Conservation (phyloP, 2,888 invertebrate species). For the Clitarchus hookeri region DNA sequence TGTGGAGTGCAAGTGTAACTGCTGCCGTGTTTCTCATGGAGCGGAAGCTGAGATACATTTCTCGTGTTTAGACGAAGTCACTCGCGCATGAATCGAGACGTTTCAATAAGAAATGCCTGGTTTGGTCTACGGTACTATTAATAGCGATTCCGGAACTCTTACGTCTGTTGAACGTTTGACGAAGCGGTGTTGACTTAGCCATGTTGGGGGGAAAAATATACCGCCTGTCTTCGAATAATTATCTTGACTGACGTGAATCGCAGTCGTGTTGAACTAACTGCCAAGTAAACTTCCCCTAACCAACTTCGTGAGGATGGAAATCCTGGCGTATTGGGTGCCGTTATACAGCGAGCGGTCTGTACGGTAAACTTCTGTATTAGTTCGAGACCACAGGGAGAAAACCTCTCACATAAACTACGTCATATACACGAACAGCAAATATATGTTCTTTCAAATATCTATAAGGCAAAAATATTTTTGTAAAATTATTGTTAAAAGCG, state of each 20-base stretch:
- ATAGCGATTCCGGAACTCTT: not conserved
- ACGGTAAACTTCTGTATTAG: too few species aligned
- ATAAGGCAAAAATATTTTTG: too few species aligned
- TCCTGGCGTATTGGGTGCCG: not conserved
- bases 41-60: slow-evolving; percentile 23
- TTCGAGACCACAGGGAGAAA: too few species aligned
- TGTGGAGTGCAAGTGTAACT: too few species aligned
- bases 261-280: not conserved
- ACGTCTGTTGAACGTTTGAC: not conserved
- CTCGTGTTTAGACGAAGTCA: not conserved
- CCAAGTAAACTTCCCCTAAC: not conserved
- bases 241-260: not conserved
- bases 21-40: slow-evolving; percentile 2
- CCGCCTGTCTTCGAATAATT: slow-evolving; percentile 5
- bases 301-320: not conserved
- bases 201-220: not conserved
- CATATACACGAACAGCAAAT: too few species aligned
- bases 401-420: too few species aligned
- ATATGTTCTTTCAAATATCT: too few species aligned
- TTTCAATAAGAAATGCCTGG: not conserved
- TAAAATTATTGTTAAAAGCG: too few species aligned
- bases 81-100: not conserved
- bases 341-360: too few species aligned
- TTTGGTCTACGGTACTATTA: not conserved
- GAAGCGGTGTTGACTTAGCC: slow-evolving; percentile 1